Percentiles rank a stretch among this genome's conserved stretches.
phyloP scores from a whole-genome alignment of 2,888 invertebrate genomes.

The Andrena camellia region DNA sequence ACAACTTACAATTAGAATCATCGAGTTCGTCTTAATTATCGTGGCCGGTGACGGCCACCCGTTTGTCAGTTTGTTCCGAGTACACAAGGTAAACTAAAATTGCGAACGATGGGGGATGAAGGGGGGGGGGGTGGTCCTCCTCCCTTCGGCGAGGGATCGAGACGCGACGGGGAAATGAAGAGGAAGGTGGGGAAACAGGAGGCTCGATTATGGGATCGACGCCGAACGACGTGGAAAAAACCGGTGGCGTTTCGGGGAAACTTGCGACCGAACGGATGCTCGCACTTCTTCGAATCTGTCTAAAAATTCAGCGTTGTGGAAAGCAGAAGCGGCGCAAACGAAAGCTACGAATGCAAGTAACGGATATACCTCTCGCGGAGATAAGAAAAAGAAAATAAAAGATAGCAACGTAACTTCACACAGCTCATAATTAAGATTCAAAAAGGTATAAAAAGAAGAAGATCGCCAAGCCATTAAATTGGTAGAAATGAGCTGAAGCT shows the following conservation, averaged over 20 bases:
- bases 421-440: not conserved
- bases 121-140: not conserved
- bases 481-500: not conserved
- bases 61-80: conserved; percentile 50
- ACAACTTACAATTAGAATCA: conserved; percentile 59
- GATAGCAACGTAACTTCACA: not conserved
- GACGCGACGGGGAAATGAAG: not conserved
- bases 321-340: not conserved
- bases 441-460: not conserved
- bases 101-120: conserved; percentile 3
- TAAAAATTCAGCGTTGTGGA: not conserved
- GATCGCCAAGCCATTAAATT: not conserved
- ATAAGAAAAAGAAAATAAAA: not conserved
- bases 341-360: not conserved
- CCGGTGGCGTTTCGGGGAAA: not conserved
- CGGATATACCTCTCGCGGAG: not conserved
- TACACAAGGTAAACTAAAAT: conserved; percentile 47
- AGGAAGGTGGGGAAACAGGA: not conserved
- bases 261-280: conserved; percentile 18
- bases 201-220: not conserved
- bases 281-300: not conserved
- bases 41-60: conserved; percentile 37
- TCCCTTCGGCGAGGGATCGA: conserved; percentile 8
- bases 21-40: conserved; percentile 37
- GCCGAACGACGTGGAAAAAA: not conserved